Evolutionary conservation across 2,113 vertebrate genomes (phyloP).

Genomic region (Scatophagus argus): DNA sequence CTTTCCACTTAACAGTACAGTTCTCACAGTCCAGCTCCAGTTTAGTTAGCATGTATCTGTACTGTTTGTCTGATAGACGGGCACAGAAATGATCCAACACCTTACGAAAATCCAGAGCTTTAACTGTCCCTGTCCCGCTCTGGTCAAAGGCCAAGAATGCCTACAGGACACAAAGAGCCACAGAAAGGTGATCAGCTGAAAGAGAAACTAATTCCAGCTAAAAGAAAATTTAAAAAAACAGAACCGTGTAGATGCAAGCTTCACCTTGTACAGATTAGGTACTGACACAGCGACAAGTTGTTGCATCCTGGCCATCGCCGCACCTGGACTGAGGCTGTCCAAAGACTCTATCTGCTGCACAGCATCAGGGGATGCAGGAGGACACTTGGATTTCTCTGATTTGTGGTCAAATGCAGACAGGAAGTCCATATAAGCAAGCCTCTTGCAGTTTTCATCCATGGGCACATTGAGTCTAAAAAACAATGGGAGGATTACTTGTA

Average conservation of each 20-base stretch:
- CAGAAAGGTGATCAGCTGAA: background rate
- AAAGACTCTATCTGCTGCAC: constrained; percentile 60
- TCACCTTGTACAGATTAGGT: constrained; percentile 72
- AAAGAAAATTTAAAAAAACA: too few species aligned
- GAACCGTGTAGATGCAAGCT: background rate
- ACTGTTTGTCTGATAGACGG: constrained; percentile 77
- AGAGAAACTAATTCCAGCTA: background rate
- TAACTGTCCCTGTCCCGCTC: constrained; percentile 72
- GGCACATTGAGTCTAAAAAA: constrained; percentile 16
- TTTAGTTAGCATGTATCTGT: constrained; percentile 79
- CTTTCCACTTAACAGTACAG: constrained; percentile 76
- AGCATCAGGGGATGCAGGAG: constrained; percentile 42
- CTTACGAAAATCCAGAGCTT: constrained; percentile 74
- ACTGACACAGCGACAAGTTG: constrained; percentile 61
- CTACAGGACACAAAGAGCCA: constrained; percentile 45
- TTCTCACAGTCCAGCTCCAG: constrained; percentile 70
- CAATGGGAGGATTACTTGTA: background rate
- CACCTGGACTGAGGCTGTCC: constrained; percentile 56
- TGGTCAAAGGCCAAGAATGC: constrained; percentile 81
- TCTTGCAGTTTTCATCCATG: constrained; percentile 58
- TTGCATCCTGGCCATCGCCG: constrained; percentile 68
- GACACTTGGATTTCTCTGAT: constrained; percentile 10
- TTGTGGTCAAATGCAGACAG: constrained; percentile 72
- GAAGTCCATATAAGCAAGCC: constrained; percentile 81
- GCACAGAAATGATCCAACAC: constrained; percentile 83